These are phyloP conservation scores for Nothobranchius kuhntae DNA, from an alignment of 2,113 vertebrate genomes.

Conservation along the genomic window DNA sequence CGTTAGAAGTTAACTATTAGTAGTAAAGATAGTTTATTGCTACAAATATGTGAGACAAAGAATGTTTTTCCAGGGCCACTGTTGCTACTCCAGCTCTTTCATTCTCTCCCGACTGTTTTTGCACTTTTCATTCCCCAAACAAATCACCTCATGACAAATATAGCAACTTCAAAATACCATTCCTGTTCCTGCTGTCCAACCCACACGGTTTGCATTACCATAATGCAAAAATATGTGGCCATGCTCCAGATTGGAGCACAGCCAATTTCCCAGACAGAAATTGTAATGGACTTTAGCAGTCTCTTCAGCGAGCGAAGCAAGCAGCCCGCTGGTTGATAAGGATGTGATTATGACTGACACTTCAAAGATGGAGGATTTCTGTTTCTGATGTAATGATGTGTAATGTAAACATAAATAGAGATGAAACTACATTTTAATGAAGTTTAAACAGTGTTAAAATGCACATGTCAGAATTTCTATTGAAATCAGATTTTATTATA, in stretches of 20 bases:
- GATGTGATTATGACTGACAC: background rate
- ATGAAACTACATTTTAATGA: background rate
- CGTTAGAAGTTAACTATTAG: too few relatives aligned
- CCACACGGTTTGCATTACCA: background rate
- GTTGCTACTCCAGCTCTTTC: too few relatives aligned
- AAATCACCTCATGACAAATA: background rate
- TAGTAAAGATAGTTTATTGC: too few relatives aligned
- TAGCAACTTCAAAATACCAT: background rate
- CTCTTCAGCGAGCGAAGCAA: background rate
- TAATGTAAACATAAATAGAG: background rate
- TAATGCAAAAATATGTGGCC: background rate
- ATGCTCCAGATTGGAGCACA: background rate
- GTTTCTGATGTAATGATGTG: background rate
- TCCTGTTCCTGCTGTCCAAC: background rate
- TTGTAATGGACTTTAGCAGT: background rate
- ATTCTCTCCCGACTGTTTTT: background rate
- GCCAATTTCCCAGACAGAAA: background rate
- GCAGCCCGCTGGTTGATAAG: background rate
- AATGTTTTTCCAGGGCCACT: too few relatives aligned
- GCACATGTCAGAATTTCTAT: too few relatives aligned
- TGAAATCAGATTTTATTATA: too few relatives aligned
- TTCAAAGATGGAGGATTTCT: background rate
- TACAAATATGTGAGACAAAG: too few relatives aligned
- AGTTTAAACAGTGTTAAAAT: background rate
- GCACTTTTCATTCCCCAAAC: background rate